phyloP scores from a whole-genome alignment of 1,140 invertebrate species.

The Trichonephila clavipes region DNA sequence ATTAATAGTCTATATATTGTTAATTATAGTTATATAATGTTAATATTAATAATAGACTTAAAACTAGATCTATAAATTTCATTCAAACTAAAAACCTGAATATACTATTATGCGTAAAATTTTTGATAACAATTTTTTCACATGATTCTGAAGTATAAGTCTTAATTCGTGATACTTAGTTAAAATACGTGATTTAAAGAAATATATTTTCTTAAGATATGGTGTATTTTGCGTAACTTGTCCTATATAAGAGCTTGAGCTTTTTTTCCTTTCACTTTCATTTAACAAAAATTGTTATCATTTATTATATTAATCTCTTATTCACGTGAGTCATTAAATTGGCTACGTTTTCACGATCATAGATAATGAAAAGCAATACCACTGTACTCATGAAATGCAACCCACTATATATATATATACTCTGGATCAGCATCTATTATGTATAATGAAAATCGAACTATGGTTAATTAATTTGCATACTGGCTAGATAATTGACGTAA shows the following conservation, averaged over 20 bases:
- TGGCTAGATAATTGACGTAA: neutral
- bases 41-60: too few relatives aligned
- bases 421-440: neutral
- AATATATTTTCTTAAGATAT: too few relatives aligned
- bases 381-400: neutral
- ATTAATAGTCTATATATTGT: too few relatives aligned
- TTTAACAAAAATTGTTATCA: neutral
- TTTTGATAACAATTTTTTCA: too few relatives aligned
- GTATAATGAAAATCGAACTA: neutral
- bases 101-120: too few relatives aligned
- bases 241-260: too few relatives aligned
- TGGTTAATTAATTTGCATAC: neutral
- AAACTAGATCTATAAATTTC: too few relatives aligned
- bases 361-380: neutral
- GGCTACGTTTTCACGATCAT: neutral
- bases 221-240: too few relatives aligned
- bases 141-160: neutral
- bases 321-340: neutral
- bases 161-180: neutral
- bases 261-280: neutral
- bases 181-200: neutral
- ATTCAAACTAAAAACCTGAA: too few relatives aligned
- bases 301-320: neutral
- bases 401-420: neutral
- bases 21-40: too few relatives aligned